Conservation (phyloP, 1,140 invertebrate genomes). For the Tetramorium simillimum region DNA sequence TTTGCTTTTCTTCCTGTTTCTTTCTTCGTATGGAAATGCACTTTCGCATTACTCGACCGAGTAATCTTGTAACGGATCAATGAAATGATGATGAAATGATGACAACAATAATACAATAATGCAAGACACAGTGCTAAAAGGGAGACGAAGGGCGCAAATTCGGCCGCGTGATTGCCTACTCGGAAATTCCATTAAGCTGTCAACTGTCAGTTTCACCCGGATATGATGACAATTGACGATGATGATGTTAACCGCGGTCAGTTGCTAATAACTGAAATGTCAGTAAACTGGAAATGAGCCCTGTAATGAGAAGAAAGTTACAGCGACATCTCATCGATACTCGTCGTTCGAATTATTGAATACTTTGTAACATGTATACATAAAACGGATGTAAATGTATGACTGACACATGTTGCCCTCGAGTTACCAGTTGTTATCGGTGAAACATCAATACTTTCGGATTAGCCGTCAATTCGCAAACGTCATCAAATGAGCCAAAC, state of each 20-base stretch:
- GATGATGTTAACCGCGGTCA: constrained; percentile 48
- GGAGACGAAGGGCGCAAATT: constrained; percentile 19
- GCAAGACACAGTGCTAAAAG: not conserved
- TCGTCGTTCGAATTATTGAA: not conserved
- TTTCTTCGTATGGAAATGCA: not conserved
- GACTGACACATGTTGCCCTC: not conserved
- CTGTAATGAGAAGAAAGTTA: not conserved
- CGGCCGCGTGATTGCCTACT: constrained; percentile 39
- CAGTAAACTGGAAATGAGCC: not conserved
- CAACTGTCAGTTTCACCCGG: constrained; percentile 37
- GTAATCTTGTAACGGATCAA: constrained; percentile 34
- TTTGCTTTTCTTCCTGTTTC: too few relatives aligned
- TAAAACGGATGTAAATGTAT: not conserved
- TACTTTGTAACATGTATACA: not conserved
- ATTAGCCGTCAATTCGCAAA: not conserved
- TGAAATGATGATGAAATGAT: constrained; percentile 26
- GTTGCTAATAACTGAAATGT: constrained; percentile 62
- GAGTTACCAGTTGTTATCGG: not conserved
- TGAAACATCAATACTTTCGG: not conserved
- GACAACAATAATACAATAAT: constrained; percentile 52
- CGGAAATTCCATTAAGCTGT: constrained; percentile 69
- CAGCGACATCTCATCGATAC: not conserved
- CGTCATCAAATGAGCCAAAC: not conserved
- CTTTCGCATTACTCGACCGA: not conserved
- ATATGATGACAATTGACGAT: constrained; percentile 65